These are phyloP conservation scores for Lepilemur septentrionalis DNA, from an alignment of 2,797 vertebrate species.

Conservation along the genomic window DNA sequence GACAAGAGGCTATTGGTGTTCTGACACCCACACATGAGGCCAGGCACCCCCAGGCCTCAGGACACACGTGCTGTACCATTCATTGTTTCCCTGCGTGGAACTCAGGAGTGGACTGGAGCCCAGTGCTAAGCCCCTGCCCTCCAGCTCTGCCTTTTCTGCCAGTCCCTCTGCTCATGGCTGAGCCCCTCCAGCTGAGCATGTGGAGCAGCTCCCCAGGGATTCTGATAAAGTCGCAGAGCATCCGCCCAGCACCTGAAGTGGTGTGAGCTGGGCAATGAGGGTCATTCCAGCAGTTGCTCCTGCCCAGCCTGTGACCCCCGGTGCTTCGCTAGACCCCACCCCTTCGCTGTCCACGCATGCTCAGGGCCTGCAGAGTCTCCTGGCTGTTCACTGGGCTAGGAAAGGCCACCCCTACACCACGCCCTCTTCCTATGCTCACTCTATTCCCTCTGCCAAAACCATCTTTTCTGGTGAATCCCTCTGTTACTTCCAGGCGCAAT, in stretches of 20 bases:
- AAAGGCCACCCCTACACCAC: background rate
- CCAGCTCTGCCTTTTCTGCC: background rate
- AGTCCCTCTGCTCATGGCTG: background rate
- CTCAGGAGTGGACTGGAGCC: background rate
- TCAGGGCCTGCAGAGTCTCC: background rate
- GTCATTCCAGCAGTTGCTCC: background rate
- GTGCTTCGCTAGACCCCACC: background rate
- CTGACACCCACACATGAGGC: background rate
- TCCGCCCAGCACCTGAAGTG: background rate
- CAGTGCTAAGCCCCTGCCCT: background rate
- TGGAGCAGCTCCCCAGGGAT: background rate
- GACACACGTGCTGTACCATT: fast-evolving
- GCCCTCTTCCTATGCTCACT: background rate
- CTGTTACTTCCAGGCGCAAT: background rate
- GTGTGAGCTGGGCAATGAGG: background rate
- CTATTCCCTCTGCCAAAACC: background rate
- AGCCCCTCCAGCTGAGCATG: background rate
- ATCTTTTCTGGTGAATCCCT: background rate
- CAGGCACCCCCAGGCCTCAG: background rate
- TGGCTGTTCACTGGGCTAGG: background rate
- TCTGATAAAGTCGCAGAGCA: background rate
- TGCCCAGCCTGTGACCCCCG: background rate
- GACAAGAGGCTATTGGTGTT: too few species aligned
- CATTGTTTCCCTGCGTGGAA: background rate
- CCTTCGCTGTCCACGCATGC: background rate